These are phyloP conservation scores for Fukomys damarensis DNA, from an alignment of 2,113 vertebrate genomes.

Conservation along the genomic window DNA sequence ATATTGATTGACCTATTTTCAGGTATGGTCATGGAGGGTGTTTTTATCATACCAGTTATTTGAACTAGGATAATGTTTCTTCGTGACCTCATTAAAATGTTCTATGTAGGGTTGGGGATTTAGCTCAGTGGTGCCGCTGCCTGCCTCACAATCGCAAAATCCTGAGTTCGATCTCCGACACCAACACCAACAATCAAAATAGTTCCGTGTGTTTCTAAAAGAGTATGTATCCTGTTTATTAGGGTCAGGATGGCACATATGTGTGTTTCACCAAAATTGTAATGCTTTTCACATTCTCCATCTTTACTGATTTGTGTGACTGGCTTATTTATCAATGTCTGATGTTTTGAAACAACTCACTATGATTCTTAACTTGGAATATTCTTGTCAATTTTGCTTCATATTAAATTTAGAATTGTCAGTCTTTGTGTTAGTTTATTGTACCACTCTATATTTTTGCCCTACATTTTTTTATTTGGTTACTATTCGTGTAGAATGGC, in stretches of 20 bases:
- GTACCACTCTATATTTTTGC: not conserved
- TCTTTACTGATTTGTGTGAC: not conserved
- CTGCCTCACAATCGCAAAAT: too few relatives aligned
- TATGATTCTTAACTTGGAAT: not conserved
- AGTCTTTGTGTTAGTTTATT: not conserved
- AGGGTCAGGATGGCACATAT: not conserved
- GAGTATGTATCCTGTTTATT: not conserved
- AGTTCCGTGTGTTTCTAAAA: not conserved
- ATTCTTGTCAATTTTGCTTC: not conserved
- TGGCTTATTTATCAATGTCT: not conserved
- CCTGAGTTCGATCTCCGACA: too few relatives aligned
- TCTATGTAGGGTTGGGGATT: too few relatives aligned
- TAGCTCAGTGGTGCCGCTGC: too few relatives aligned
- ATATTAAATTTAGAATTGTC: not conserved
- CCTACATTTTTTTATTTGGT: constrained; percentile 7
- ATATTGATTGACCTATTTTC: not conserved
- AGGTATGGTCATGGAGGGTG: not conserved
- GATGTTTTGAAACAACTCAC: not conserved
- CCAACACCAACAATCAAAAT: too few relatives aligned
- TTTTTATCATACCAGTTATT: not conserved
- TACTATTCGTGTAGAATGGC: not conserved
- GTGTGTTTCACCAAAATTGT: not conserved
- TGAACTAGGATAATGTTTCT: not conserved
- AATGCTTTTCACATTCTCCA: not conserved
- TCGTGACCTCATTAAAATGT: constrained; percentile 35